Conservation (phyloP, 2,888 invertebrate species). For the Busseola fusca region DNA sequence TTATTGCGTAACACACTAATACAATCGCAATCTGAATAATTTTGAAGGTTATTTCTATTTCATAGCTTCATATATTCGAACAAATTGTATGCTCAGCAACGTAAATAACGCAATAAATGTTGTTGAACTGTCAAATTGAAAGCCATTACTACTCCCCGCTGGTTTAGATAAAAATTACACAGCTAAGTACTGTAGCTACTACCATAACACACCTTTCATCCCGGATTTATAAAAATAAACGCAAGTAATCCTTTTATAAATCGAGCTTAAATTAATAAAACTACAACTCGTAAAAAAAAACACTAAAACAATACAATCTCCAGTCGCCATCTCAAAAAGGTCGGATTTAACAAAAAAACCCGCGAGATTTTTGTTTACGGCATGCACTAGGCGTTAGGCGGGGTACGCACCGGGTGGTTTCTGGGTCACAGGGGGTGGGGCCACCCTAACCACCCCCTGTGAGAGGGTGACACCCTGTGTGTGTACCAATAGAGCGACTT, state of each 20-base stretch:
- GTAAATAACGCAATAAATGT: not conserved
- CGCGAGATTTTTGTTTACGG: constrained; percentile 62
- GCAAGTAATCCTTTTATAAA: constrained; percentile 6
- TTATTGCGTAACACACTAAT: not conserved
- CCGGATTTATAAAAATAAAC: not conserved
- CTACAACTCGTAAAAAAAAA: constrained; percentile 21
- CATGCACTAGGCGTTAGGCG: constrained; percentile 64
- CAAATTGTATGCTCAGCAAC: not conserved
- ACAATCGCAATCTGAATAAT: not conserved
- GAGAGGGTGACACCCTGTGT: constrained; percentile 65
- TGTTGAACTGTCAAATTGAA: not conserved
- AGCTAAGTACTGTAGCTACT: not conserved
- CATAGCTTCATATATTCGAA: too few species aligned
- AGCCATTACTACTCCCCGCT: not conserved
- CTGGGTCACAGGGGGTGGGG: constrained; percentile 76
- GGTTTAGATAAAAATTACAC: not conserved
- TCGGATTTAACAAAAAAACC: constrained; percentile 39
- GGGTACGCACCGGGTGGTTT: constrained; percentile 75
- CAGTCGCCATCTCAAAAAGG: constrained; percentile 26
- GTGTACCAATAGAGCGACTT: constrained; percentile 68
- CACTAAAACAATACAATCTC: constrained; percentile 36
- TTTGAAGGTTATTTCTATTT: not conserved
- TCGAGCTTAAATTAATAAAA: constrained; percentile 23
- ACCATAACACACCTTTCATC: not conserved
- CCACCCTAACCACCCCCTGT: constrained; percentile 69